Percentiles rank a stretch among this genome's conserved stretches.
Evolutionary conservation across 64 coral and sea anemone genomes (phyloP).

Genomic region (Stichodactyla helianthus): DNA sequence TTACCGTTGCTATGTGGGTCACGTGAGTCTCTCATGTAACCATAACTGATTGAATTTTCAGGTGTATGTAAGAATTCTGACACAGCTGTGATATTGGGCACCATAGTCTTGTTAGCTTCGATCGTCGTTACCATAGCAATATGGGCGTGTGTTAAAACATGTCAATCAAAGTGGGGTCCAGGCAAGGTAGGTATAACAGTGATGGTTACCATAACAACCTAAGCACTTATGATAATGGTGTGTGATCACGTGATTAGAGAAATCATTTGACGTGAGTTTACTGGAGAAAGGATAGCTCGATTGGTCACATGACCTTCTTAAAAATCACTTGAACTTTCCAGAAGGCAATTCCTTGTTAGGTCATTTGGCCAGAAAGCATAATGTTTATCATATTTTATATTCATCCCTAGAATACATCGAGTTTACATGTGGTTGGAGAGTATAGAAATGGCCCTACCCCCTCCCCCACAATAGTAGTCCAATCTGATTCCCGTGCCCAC

Average conservation of each 20-base stretch:
- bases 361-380: neutral
- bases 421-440: neutral
- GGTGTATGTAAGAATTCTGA: conserved; percentile 1
- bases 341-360: neutral
- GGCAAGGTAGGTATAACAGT: neutral
- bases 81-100: neutral
- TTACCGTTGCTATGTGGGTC: too few relatives aligned
- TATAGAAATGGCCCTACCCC: neutral
- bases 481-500: neutral
- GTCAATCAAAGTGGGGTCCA: conserved; percentile 30
- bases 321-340: neutral
- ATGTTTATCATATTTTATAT: neutral
- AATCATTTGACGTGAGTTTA: neutral
- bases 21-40: too few relatives aligned
- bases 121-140: neutral
- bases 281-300: neutral
- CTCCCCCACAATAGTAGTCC: neutral
- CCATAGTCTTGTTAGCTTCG: neutral
- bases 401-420: neutral
- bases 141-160: conserved; percentile 8
- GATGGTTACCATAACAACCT: neutral
- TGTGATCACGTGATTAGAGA: neutral
- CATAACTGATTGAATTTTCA: neutral
- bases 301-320: too few relatives aligned
- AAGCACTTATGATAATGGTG: too few relatives aligned